A percentile compares a stretch with the other conserved stretches of the same genome.
These are phyloP conservation scores for Myotis myotis DNA, from an alignment of 2,797 vertebrate genomes.

Conservation along the genomic window DNA sequence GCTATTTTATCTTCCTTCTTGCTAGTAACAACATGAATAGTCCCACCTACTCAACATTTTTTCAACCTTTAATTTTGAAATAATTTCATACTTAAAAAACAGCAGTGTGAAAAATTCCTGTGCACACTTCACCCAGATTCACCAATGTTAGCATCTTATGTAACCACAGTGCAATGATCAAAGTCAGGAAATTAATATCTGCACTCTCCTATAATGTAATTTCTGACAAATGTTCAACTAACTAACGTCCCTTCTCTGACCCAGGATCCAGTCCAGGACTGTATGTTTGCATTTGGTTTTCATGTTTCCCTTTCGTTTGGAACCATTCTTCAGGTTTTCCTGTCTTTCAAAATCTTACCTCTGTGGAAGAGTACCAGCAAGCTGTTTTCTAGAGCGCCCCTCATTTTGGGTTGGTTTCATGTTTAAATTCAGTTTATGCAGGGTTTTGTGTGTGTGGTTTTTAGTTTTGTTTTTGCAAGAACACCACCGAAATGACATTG, in stretches of 20 bases:
- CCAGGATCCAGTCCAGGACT: background rate
- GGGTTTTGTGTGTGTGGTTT: too few species aligned
- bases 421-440: background rate
- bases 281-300: background rate
- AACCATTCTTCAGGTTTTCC: background rate
- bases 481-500: background rate
- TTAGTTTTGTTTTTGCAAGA: background rate
- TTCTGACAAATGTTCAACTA: background rate
- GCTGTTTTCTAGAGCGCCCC: background rate
- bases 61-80: background rate
- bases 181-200: background rate
- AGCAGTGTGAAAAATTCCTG: background rate
- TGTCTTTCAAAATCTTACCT: background rate
- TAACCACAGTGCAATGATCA: background rate
- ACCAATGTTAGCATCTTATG: background rate
- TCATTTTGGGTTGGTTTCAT: background rate
- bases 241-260: background rate
- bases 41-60: background rate
- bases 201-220: background rate
- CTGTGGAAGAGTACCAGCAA: background rate
- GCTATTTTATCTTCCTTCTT: background rate
- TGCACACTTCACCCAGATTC: background rate
- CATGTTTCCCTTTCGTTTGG: background rate
- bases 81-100: background rate
- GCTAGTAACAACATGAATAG: background rate